Conservation (phyloP, 2,797 vertebrate genomes). For the Loris lydekkerianus region DNA sequence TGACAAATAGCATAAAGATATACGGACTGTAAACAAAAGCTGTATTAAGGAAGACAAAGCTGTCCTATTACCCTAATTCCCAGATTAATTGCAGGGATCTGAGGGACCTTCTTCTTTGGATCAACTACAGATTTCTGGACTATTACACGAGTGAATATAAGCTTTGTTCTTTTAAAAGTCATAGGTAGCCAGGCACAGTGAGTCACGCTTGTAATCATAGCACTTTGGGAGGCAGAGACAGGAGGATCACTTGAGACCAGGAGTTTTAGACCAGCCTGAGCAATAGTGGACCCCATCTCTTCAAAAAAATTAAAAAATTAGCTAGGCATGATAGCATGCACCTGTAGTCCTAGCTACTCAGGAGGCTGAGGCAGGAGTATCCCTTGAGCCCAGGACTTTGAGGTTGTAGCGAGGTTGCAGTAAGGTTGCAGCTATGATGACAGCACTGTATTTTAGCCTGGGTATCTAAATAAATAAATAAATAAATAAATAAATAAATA, state of each 20-base stretch:
- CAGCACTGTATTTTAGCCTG: neutral
- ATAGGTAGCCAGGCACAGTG: neutral
- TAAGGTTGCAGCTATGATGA: too few species aligned
- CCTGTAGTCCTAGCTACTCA: neutral
- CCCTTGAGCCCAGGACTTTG: neutral
- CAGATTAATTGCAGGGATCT: neutral
- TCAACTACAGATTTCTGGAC: neutral
- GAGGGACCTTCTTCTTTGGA: neutral
- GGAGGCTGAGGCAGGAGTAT: neutral
- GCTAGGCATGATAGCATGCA: neutral
- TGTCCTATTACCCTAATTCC: neutral
- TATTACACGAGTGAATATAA: conserved; percentile 23
- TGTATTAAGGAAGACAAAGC: neutral
- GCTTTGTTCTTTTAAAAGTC: conserved; percentile 21
- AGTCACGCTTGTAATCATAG: neutral
- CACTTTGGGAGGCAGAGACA: neutral
- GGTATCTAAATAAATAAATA: neutral
- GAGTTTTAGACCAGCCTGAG: neutral
- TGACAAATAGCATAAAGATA: conserved; percentile 25
- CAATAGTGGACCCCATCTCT: neutral
- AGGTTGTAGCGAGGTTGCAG: too few species aligned
- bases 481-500: neutral
- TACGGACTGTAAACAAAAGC: neutral
- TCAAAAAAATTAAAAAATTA: neutral
- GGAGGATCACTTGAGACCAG: neutral